Base-by-base conservation (phyloP, 2,113 vertebrate genomes). In the Limnothrissa miodon region DNA sequence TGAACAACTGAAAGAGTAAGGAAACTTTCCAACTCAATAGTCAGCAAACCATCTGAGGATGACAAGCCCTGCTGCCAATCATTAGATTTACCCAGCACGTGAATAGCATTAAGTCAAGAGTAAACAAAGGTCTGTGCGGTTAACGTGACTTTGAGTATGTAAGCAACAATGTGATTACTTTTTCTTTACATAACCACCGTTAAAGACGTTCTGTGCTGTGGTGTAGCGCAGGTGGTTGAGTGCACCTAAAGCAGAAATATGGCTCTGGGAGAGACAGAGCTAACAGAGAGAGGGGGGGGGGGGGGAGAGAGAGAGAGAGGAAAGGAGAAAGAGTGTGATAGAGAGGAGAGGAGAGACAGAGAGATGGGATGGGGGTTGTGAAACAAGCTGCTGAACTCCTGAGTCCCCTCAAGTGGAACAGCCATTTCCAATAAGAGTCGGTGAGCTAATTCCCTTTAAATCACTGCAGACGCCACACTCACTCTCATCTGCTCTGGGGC, bases 381-480 rank as follows among this genome's bases (percentile, higher is more conserved):
- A 74, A 33, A 36, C 29, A 36, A 74, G 29, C 29, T 33, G 29
- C 25, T 74, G 29, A 74, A 74, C 29, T 36, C 66, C 25, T 36
- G 25, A 70, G 66, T 36, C 25, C 29, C 17, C 10, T 74, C 29
- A 19, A 74, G 66, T 33, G 66, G 33, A 74, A 74, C 29, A 3
- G 66, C 29, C 66, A 33, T 74, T 36, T 36, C 29, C 66, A 74
- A 33, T 74, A 33, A 74, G 25, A 62, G 59, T 9, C 1, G 59
- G 59, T 29, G 59, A 29, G n/a, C 59, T 62, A 62, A 62, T 62
- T 62, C 59, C 6, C 59, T 62, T n/a, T 62, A 62, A 62, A 62
- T 62, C 59, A 62, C 59, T 10, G 59, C 59, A 90, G 89, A 45
- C n/a, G 46, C 56, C 62, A 21, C 66, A 78, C 33, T 74, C 29